Base-by-base conservation (phyloP, 1,140 invertebrate species). In the Drosophila pachea region DNA sequence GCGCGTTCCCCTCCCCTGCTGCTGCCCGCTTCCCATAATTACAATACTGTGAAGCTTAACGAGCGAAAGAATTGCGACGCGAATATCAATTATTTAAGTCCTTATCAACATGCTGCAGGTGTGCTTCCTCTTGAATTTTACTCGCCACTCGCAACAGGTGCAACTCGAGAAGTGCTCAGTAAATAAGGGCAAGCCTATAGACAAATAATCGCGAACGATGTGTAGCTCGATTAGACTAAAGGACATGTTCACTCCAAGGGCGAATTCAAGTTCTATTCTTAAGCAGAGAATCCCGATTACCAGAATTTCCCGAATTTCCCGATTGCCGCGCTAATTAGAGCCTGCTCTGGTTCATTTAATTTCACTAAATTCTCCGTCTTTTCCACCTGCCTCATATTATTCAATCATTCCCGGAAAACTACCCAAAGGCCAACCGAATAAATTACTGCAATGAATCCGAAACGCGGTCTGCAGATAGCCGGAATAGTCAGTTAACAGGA, bases 21-120 rank as follows among this genome's bases (percentile, higher is more conserved):
- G 29, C 38, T 50, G 6, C 3, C 3, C 22, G 22, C 22, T 22
- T 22, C 22, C 22, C 45, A 69, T 64, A 70, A 70, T 70, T 65
- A 70, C 62, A 70, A 65, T 65, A 65, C 65, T 65, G 64, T 47
- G 47, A 6, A 33, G 14, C 53, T 59, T 65, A 69, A 56, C 50
- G 22, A 50, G 47, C 52, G 16, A 11, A 43, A 8, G 47, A n/a
- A 33, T 12, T 11, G 7, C 12, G 48, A 59, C 35, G 29, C 31
- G 38, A 14, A 8, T 40, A 70, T 59, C 52, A 70, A 70, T 70
- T 48, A 59, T 65, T 56, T 52, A 69, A 53, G 50, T 65, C 36
- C 7, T 40, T 58, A 52, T 11, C 59, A 49, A 11, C 43, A 42
- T 42, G 22, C 16, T 42, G 22, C 22, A 22, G 22, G 1, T 43